phyloP scores from a whole-genome alignment of 1,140 invertebrate genomes.

The Drosophila ogumai region DNA sequence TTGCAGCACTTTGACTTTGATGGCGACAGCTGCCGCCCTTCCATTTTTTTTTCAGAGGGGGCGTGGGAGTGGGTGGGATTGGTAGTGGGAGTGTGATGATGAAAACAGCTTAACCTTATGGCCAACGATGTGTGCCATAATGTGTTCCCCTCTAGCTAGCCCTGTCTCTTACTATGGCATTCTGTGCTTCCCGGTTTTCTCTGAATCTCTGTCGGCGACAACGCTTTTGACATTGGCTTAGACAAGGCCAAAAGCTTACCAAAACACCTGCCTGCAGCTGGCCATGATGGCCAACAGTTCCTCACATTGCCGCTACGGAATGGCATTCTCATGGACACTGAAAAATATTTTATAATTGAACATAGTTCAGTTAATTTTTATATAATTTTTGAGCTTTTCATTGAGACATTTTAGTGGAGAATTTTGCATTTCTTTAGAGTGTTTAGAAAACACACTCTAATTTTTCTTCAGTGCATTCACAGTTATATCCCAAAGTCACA shows the following conservation, averaged over 20 bases:
- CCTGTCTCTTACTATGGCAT: background rate
- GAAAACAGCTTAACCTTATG: slow-evolving; percentile 83
- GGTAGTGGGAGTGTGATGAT: slow-evolving; percentile 37
- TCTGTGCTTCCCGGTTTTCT: slow-evolving; percentile 3
- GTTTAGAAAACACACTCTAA: too few relatives aligned
- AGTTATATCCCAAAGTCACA: slow-evolving; percentile 28
- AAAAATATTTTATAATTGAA: background rate
- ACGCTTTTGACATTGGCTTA: slow-evolving; percentile 74
- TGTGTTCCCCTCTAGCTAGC: slow-evolving; percentile 23
- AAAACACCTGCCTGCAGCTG: slow-evolving; percentile 67
- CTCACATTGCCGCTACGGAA: slow-evolving; percentile 24
- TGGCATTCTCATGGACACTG: slow-evolving; percentile 17
- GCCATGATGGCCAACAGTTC: slow-evolving; percentile 54
- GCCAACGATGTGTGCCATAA: slow-evolving; percentile 79
- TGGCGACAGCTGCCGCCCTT: slow-evolving; percentile 24
- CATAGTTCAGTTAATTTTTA: too few relatives aligned
- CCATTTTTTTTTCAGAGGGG: slow-evolving; percentile 2
- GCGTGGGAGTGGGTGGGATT: slow-evolving; percentile 5
- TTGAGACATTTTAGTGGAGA: background rate
- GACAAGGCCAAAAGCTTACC: slow-evolving; percentile 66
- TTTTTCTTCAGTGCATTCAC: slow-evolving; percentile 6
- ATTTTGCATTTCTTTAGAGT: too few relatives aligned
- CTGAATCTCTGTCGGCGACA: slow-evolving; percentile 32
- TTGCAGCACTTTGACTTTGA: slow-evolving; percentile 71
- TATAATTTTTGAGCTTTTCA: too few relatives aligned